Percentiles rank a stretch among this genome's conserved stretches.
Conservation (phyloP, 1,140 invertebrate species). For the Neotoxoptera formosana region DNA sequence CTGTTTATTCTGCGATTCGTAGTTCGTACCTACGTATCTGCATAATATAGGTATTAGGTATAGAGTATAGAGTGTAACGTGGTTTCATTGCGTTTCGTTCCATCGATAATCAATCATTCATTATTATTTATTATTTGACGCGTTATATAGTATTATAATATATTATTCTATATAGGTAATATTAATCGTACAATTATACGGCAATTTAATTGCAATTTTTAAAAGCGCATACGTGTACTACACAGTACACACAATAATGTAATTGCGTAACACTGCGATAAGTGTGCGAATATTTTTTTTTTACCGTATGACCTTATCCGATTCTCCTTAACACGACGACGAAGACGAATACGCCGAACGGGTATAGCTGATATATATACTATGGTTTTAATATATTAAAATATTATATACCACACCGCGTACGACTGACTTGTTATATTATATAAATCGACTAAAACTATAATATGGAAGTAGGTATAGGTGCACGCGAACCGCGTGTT, state of each 20-base stretch:
- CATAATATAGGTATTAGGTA: no score
- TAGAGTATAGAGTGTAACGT: no score
- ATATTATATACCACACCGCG: not conserved
- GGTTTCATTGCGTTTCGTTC: no score
- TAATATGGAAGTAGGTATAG: not conserved
- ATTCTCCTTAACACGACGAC: no score
- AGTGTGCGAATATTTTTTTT: not conserved
- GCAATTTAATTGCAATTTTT: not conserved
- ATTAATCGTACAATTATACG: not conserved
- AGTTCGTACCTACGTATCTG: no score
- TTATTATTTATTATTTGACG: not conserved
- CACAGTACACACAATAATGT: not conserved
- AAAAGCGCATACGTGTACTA: not conserved
- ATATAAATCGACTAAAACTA: not conserved
- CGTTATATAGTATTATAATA: not conserved
- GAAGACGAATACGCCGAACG: no score
- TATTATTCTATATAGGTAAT: not conserved
- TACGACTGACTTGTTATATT: not conserved
- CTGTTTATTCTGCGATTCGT: no score
- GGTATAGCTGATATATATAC: no score
- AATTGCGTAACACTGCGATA: not conserved
- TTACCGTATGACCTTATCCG: no score
- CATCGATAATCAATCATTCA: not conserved
- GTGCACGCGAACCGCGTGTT: not conserved
- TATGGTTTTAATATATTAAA: not conserved